These are phyloP conservation scores for Pantala flavescens DNA, from an alignment of 1,140 invertebrate genomes.

Conservation along the genomic window DNA sequence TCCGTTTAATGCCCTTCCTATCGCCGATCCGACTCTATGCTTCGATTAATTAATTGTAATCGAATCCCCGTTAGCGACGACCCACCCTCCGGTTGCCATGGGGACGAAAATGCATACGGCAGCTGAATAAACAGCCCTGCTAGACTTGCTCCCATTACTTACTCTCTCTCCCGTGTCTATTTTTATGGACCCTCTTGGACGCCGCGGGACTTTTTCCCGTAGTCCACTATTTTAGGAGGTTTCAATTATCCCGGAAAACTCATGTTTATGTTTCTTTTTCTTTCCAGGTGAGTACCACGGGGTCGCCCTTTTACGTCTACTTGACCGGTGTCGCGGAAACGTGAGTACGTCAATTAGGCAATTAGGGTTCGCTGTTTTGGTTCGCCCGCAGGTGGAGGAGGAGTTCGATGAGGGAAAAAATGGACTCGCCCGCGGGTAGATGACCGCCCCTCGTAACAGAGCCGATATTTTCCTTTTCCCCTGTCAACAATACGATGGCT, in stretches of 20 bases:
- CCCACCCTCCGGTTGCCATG: neutral
- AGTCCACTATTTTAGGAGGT: neutral
- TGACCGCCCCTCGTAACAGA: too few relatives aligned
- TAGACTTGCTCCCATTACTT: neutral
- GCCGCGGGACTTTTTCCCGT: neutral
- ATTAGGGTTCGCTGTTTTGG: too few relatives aligned
- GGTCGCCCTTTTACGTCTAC: too few relatives aligned
- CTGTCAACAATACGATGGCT: too few relatives aligned
- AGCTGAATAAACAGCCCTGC: neutral
- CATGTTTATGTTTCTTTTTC: neutral
- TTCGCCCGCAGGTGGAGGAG: too few relatives aligned
- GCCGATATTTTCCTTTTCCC: too few relatives aligned
- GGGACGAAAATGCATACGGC: neutral
- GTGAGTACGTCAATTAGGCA: too few relatives aligned
- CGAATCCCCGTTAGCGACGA: neutral
- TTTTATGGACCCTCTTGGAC: neutral
- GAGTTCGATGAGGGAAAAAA: too few relatives aligned
- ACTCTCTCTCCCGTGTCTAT: neutral
- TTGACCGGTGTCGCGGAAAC: too few relatives aligned
- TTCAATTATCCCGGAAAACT: neutral
- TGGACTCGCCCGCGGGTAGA: too few relatives aligned
- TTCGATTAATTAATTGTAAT: constrained; percentile 9
- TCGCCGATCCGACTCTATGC: neutral
- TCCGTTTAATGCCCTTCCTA: neutral
- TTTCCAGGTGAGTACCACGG: neutral